A percentile compares a stretch with the other conserved stretches of the same genome.
Conservation (phyloP, 2,113 vertebrate genomes). For the Melozone crissalis region DNA sequence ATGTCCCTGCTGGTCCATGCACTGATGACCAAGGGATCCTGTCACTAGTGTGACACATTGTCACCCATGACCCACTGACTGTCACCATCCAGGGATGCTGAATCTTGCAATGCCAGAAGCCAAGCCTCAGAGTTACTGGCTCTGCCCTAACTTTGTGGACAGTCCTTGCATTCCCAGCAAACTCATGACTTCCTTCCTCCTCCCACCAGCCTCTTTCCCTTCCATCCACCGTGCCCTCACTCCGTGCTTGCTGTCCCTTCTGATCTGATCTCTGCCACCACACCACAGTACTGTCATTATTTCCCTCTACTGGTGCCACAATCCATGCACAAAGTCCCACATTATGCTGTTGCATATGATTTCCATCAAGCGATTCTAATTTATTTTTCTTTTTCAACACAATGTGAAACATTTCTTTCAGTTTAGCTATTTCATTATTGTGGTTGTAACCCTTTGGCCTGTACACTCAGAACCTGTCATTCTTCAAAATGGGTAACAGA, state of each 20-base stretch:
- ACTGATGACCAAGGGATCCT: rapidly evolving
- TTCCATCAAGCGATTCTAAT: background rate
- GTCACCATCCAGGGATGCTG: background rate
- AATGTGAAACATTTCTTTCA: background rate
- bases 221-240: rapidly evolving
- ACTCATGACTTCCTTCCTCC: rapidly evolving
- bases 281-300: background rate
- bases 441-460: background rate
- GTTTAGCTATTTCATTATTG: background rate
- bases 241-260: background rate
- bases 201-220: background rate
- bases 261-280: background rate
- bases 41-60: background rate
- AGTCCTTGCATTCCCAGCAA: background rate
- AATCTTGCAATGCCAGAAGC: background rate
- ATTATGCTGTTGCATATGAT: background rate
- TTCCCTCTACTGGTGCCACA: background rate
- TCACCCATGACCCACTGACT: background rate
- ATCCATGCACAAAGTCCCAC: background rate
- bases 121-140: rapidly evolving
- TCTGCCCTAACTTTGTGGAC: background rate
- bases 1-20: background rate
- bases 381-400: background rate
- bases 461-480: background rate
- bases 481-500: background rate